These are phyloP conservation scores for Dasysyrphus albostriatus DNA, from an alignment of 2,888 invertebrate genomes.

Conservation along the genomic window DNA sequence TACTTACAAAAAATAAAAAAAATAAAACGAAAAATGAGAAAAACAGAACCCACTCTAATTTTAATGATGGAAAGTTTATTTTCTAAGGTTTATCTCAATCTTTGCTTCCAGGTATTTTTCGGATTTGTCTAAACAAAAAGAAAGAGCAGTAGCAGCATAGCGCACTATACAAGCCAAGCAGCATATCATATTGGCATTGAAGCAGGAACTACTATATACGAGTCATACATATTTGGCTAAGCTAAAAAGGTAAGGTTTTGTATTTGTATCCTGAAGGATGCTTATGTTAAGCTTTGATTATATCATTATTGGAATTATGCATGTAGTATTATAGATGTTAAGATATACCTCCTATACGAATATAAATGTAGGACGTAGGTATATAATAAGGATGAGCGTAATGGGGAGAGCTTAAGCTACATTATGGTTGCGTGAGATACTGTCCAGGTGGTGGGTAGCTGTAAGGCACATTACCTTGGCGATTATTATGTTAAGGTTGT, in stretches of 20 bases:
- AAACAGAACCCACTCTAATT: conserved; percentile 71
- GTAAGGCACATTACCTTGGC: conserved; percentile 65
- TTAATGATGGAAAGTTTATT: conserved; percentile 73
- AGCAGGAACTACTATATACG: conserved; percentile 28
- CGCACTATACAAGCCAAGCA: background rate
- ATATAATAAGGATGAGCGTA: conserved; percentile 22
- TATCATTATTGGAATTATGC: conserved; percentile 76
- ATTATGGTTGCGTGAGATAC: conserved; percentile 68
- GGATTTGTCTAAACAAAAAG: conserved; percentile 48
- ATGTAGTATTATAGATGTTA: conserved; percentile 52
- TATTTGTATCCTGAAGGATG: conserved; percentile 59
- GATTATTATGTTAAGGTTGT: conserved; percentile 54
- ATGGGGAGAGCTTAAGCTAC: conserved; percentile 31
- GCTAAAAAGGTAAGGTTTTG: conserved; percentile 70
- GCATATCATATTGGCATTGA: conserved; percentile 46
- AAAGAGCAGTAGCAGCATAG: conserved; percentile 5
- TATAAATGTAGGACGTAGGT: background rate
- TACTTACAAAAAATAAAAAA: background rate
- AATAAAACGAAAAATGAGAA: conserved; percentile 15
- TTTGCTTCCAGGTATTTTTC: conserved; percentile 73
- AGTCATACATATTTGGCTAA: conserved; percentile 52
- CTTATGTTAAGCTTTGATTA: conserved; percentile 69
- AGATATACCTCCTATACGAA: conserved; percentile 16
- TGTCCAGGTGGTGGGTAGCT: conserved; percentile 65
- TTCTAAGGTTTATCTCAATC: conserved; percentile 75